Evolutionary conservation across 2,113 vertebrate genomes (phyloP), one percentile per base, ranked within the genome.

Genomic region (Rafetus swinhoei): DNA sequence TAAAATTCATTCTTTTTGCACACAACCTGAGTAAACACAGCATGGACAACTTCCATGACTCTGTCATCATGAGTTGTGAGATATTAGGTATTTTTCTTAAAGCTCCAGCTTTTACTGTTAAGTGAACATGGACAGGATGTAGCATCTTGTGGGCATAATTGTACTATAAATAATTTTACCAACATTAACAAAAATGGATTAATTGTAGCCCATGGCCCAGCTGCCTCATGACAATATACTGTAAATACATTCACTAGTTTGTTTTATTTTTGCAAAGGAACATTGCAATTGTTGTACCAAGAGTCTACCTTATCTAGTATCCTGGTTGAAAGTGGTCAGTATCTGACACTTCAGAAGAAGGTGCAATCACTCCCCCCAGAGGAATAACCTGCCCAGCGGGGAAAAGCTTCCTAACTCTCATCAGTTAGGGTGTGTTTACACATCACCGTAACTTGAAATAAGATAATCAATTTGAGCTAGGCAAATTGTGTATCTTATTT

Each of bases 91-190:
- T 77, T 77, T 93, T 81, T 92, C 93, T 92, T 94, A 93, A 95
- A 88, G 39, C 55, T 56, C 80, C 87, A 94, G 53, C 35, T 93
- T 62, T 27, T 54, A 18, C 14, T 80, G 90, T 60, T 39, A 55
- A 16, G 32, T 79, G 80, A 86, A 87, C 7, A 39, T 92, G 81
- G 92, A 84, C 90, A 95, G 85, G 59, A 93, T 84, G 55, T 53
- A 85, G 32, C 1, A 27, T 65, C 18, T 3, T 62, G 82, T 27
- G 22, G 35, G 22, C 18, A 69, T 55, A 54, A 90, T 88, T 72
- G 60, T 76, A 85, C 83, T 53, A 79, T 95, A 82, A 95, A 92
- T 95, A 87, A 93, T 91, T 94, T 65, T 85, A 87, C 19, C 39
- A 88, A 91, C 3, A 2, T 82, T 82, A 84, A 77, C 35, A 77